These are phyloP conservation scores for Colletes collaris DNA, from an alignment of 2,888 invertebrate species.

Conservation along the genomic window DNA sequence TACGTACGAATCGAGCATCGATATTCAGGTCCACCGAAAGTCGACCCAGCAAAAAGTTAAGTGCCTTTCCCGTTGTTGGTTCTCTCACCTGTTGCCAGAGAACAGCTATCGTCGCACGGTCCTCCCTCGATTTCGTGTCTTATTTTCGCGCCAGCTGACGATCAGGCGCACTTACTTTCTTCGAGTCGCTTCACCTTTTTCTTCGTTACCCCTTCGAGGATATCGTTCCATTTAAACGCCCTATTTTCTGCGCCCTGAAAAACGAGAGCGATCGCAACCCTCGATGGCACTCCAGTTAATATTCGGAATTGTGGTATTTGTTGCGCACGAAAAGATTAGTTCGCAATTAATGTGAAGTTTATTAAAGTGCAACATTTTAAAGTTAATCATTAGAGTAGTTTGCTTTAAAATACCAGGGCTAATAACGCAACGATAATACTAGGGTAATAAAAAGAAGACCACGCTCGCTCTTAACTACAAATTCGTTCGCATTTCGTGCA, in stretches of 20 bases:
- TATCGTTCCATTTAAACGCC: constrained; percentile 9
- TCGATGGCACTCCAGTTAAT: too few species aligned
- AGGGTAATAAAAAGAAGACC: too few species aligned
- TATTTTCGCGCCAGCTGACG: constrained; percentile 52
- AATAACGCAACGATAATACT: too few species aligned
- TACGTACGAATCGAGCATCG: constrained; percentile 55
- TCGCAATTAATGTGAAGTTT: too few species aligned
- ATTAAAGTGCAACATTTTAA: too few species aligned
- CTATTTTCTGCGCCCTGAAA: too few species aligned
- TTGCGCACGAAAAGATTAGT: too few species aligned
- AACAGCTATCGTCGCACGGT: constrained; percentile 42
- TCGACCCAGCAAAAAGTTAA: constrained; percentile 64
- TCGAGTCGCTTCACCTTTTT: neutral
- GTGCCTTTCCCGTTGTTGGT: constrained; percentile 60
- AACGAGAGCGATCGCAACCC: too few species aligned
- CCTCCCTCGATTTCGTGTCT: constrained; percentile 50
- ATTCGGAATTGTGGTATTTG: too few species aligned
- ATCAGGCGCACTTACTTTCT: constrained; percentile 39
- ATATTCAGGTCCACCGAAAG: constrained; percentile 61
- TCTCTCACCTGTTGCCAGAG: constrained; percentile 72
- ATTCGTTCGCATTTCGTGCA: neutral
- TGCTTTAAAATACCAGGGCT: too few species aligned
- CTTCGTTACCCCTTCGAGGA: neutral
- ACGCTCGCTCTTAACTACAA: neutral
- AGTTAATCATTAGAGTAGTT: too few species aligned